These are phyloP conservation scores for Ligdia adustata DNA, from an alignment of 2,888 invertebrate species.

Conservation along the genomic window DNA sequence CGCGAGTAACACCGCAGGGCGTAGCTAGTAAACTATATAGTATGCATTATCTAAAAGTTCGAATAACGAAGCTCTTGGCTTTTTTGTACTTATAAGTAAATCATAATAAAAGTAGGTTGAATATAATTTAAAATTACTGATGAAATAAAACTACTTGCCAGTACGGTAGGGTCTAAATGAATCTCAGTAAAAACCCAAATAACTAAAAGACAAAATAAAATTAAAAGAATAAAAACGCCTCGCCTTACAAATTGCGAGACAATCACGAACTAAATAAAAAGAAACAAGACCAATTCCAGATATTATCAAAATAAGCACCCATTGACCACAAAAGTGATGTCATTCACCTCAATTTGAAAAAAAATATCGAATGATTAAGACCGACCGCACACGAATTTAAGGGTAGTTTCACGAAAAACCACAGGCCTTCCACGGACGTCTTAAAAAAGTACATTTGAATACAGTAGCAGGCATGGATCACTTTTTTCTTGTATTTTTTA, in stretches of 20 bases:
- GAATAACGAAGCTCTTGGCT: too few species aligned
- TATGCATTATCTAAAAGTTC: too few species aligned
- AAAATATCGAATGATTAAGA: constrained; percentile 34
- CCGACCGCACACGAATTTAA: constrained; percentile 66
- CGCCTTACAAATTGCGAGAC: constrained; percentile 23
- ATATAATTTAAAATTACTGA: too few species aligned
- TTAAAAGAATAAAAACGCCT: constrained; percentile 10
- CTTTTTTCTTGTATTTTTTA: constrained; percentile 58
- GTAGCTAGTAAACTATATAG: too few species aligned
- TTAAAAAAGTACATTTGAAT: constrained; percentile 72
- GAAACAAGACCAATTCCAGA: constrained; percentile 27
- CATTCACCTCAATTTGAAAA: constrained; percentile 54
- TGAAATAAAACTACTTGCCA: too few species aligned
- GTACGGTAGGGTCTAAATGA: not conserved
- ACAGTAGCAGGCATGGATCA: constrained; percentile 73
- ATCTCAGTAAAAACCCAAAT: not conserved
- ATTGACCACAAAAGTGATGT: constrained; percentile 56
- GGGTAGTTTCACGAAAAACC: constrained; percentile 68
- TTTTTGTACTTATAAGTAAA: too few species aligned
- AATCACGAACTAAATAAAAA: constrained; percentile 25
- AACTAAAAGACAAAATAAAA: constrained; percentile 12
- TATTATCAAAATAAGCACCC: constrained; percentile 52
- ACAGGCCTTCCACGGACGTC: constrained; percentile 48
- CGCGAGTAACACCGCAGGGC: too few species aligned
- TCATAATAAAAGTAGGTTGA: too few species aligned